Conservation (phyloP, 2,113 vertebrate genomes). For the Seriola rivoliana region DNA sequence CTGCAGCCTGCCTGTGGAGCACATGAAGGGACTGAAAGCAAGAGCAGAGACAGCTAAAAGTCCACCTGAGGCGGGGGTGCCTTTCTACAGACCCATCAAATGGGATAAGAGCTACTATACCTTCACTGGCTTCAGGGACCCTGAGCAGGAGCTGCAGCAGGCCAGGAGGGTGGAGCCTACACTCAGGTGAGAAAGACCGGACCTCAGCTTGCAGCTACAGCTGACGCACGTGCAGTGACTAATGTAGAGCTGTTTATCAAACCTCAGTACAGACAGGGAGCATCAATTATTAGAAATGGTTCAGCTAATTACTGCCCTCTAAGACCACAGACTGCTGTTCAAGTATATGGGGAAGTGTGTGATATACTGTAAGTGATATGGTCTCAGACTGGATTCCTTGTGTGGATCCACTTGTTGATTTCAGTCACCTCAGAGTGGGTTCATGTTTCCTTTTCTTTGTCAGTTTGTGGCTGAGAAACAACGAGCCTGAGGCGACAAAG, state of each 20-base stretch:
- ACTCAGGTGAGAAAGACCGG: constrained; percentile 83
- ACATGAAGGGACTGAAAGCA: constrained; percentile 83
- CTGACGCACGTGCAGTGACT: no score
- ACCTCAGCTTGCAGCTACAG: not conserved
- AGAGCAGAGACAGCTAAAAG: constrained; percentile 56
- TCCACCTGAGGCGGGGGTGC: constrained; percentile 50
- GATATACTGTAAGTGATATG: no score
- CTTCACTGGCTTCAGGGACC: constrained; percentile 95
- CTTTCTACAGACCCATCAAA: constrained; percentile 90
- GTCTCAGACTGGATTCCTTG: no score
- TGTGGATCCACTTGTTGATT: no score
- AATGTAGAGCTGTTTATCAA: no score
- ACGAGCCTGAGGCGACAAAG: constrained; percentile 86
- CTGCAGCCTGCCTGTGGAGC: constrained; percentile 93
- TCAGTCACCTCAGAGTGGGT: no score
- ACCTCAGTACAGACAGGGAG: no score
- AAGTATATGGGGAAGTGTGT: no score
- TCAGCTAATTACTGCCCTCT: no score
- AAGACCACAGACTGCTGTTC: no score
- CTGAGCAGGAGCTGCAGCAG: constrained; percentile 92
- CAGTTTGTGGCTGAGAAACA: constrained; percentile 92
- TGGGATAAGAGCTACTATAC: constrained; percentile 96
- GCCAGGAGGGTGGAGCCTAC: constrained; percentile 88
- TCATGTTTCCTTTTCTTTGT: not conserved
- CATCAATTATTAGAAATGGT: no score